phyloP scores from a whole-genome alignment of 1,140 invertebrate genomes.

The Mizuhopecten yessoensis region DNA sequence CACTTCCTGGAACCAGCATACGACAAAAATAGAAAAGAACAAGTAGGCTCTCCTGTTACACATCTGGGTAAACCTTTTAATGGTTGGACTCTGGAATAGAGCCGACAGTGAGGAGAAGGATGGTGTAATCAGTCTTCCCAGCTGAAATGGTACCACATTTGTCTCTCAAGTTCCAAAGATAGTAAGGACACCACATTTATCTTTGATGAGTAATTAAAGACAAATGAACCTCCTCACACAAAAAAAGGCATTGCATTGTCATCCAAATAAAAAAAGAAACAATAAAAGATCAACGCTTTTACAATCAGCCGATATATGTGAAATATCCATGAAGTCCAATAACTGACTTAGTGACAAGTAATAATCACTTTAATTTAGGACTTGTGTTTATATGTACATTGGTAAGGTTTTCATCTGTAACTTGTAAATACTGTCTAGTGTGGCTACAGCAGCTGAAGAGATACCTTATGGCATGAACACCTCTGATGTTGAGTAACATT shows the following conservation, averaged over 20 bases:
- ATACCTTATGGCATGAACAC: too few relatives aligned
- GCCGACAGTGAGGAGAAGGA: not conserved
- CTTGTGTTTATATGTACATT: too few relatives aligned
- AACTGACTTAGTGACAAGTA: too few relatives aligned
- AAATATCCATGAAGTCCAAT: too few relatives aligned
- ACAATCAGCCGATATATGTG: too few relatives aligned
- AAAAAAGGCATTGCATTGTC: not conserved
- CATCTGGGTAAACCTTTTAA: not conserved
- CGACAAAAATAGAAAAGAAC: not conserved
- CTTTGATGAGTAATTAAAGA: not conserved
- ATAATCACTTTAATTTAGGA: too few relatives aligned
- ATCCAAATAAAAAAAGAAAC: not conserved
- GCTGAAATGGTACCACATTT: conserved; percentile 1
- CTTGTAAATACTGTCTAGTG: too few relatives aligned
- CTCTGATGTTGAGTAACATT: too few relatives aligned
- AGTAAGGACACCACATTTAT: not conserved
- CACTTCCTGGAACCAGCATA: not conserved
- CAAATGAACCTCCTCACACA: not conserved
- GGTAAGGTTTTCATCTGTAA: too few relatives aligned
- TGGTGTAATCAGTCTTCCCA: not conserved
- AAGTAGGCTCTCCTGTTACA: not conserved
- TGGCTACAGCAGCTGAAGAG: too few relatives aligned
- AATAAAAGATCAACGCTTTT: not conserved
- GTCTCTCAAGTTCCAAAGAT: not conserved
- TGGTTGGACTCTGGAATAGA: too few relatives aligned